phyloP scores from a whole-genome alignment of 2,888 invertebrate species.

The Melieria omissa region DNA sequence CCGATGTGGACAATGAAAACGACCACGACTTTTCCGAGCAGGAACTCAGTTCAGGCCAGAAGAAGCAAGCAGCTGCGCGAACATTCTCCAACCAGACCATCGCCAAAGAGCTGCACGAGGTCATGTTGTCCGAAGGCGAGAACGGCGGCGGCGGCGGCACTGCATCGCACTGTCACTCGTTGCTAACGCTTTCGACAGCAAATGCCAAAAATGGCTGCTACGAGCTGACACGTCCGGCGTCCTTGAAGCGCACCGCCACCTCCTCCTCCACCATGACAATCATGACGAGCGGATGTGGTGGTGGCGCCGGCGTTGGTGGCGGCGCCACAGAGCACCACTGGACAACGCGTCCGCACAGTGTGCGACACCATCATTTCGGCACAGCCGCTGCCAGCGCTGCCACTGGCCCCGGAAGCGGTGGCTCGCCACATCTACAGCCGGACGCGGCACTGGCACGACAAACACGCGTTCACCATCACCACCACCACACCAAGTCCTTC shows the following conservation, averaged over 20 bases:
- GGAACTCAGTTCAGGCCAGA: conserved; percentile 57
- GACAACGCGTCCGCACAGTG: conserved; percentile 42
- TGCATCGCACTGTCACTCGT: conserved; percentile 54
- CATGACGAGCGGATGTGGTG: conserved; percentile 52
- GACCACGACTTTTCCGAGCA: conserved; percentile 61
- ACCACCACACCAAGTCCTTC: conserved; percentile 60
- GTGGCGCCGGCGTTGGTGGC: conserved; percentile 19
- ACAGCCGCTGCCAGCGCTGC: conserved; percentile 13
- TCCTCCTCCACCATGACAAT: conserved; percentile 54
- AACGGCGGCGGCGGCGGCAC: conserved; percentile 37
- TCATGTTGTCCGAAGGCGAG: conserved; percentile 56
- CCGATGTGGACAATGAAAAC: conserved; percentile 59
- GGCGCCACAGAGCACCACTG: conserved; percentile 50
- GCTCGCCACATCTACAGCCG: conserved; percentile 37
- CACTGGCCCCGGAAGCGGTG: conserved; percentile 23
- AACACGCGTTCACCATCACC: conserved; percentile 42
- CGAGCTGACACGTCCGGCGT: conserved; percentile 59
- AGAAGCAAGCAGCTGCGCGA: conserved; percentile 52
- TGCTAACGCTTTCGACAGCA: conserved; percentile 48
- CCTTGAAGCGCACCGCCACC: conserved; percentile 58
- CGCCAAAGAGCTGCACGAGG: conserved; percentile 60
- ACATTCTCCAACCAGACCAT: conserved; percentile 63
- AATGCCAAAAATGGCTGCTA: conserved; percentile 55
- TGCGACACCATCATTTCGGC: conserved; percentile 50
- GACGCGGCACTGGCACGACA: conserved; percentile 28